Conservation (phyloP, 2,797 vertebrate genomes). For the Schizothorax lantsangensis region DNA sequence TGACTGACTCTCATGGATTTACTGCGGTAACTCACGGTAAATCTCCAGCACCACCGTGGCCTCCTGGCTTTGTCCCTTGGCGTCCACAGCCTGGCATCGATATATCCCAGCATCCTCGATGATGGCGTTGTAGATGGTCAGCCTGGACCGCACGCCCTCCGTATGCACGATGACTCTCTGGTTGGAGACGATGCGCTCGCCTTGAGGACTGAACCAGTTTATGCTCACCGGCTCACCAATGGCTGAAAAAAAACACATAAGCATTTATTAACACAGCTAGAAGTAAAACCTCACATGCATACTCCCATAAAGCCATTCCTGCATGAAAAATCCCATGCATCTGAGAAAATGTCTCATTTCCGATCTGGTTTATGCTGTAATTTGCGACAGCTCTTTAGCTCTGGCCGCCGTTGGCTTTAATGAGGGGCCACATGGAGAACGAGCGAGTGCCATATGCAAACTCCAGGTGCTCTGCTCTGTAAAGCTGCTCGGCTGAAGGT, state of each 20-base stretch:
- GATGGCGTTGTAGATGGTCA: constrained; percentile 95
- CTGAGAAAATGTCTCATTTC: no score
- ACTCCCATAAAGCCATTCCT: background rate
- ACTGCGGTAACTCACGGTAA: constrained; percentile 85
- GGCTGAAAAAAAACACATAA: constrained; percentile 70
- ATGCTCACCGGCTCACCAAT: constrained; percentile 91
- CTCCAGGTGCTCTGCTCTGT: constrained; percentile 64
- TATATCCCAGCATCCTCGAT: constrained; percentile 96
- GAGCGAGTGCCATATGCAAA: constrained; percentile 59
- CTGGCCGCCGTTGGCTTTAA: constrained; percentile 43
- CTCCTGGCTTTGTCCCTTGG: constrained; percentile 87
- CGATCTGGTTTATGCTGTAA: constrained; percentile 1
- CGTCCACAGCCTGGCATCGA: constrained; percentile 90
- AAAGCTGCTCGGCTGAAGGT: constrained; percentile 53
- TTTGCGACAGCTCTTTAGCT: constrained; percentile 44
- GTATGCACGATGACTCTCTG: constrained; percentile 89
- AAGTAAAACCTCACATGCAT: background rate
- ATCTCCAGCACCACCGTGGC: constrained; percentile 96
- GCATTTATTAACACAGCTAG: background rate
- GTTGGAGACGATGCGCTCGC: constrained; percentile 88
- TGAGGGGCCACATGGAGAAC: constrained; percentile 48
- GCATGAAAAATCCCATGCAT: background rate
- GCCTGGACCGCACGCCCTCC: constrained; percentile 86
- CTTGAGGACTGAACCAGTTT: constrained; percentile 96
- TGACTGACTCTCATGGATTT: background rate